phyloP scores from a whole-genome alignment of 1,140 invertebrate genomes.

The Panulirus ornatus region DNA sequence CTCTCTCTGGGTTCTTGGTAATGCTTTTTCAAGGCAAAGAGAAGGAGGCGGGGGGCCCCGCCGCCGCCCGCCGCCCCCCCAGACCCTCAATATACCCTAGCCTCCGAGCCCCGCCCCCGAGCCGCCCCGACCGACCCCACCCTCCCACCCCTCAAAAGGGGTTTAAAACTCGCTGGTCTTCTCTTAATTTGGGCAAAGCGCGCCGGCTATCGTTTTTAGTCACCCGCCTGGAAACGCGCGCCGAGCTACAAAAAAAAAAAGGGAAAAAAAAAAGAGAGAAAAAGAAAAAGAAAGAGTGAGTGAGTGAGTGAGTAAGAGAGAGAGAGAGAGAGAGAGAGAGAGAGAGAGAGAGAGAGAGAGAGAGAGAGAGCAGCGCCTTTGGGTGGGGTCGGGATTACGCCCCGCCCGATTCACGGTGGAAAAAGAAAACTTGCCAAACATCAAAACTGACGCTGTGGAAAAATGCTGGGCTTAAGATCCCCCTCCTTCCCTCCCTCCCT shows the following conservation, averaged over 20 bases:
- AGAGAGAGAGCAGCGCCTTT: slow-evolving; percentile 8
- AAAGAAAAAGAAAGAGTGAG: not conserved
- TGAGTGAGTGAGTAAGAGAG: not conserved
- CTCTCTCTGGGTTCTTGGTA: slow-evolving; percentile 23
- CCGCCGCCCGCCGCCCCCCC: too few species aligned
- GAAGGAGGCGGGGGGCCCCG: too few species aligned
- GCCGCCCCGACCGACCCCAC: too few species aligned
- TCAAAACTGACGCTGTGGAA: slow-evolving; percentile 41
- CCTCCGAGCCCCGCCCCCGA: too few species aligned
- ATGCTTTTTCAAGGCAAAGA: slow-evolving; percentile 36
- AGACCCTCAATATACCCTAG: too few species aligned
- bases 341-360: not conserved
- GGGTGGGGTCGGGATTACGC: slow-evolving; percentile 29
- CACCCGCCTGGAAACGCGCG: slow-evolving; percentile 3
- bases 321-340: not conserved
- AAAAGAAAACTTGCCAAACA: slow-evolving; percentile 13
- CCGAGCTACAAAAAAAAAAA: too few species aligned
- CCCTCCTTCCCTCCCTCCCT: not conserved
- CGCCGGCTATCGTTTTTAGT: slow-evolving; percentile 39
- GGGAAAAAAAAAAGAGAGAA: not conserved
- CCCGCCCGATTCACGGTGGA: not conserved
- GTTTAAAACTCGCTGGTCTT: slow-evolving; percentile 49
- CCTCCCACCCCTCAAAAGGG: slow-evolving; percentile 13
- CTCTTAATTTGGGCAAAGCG: slow-evolving; percentile 59
- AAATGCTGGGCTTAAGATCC: slow-evolving; percentile 25